Conservation (phyloP, 1,140 invertebrate genomes). For the Potamilus streckersoni region DNA sequence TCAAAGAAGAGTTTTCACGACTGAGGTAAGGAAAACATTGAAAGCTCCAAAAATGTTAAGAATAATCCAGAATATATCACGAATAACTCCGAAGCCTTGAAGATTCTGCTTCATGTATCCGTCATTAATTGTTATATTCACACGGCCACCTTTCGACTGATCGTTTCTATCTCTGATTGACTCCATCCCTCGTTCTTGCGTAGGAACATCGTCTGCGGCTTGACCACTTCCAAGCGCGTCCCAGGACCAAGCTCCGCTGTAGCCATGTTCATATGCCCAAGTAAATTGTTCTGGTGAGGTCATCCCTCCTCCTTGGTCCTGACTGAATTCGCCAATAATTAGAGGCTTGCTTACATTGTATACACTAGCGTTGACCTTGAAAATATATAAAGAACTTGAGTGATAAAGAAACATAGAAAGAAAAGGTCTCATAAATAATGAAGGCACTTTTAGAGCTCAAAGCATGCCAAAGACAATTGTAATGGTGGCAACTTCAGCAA, state of each 20-base stretch:
- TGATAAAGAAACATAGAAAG: too few relatives aligned
- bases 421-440: too few relatives aligned
- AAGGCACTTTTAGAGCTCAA: too few relatives aligned
- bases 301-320: slow-evolving; percentile 48
- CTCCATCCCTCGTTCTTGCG: slow-evolving; percentile 49
- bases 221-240: slow-evolving; percentile 56
- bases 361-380: slow-evolving; percentile 19
- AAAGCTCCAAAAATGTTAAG: too few relatives aligned
- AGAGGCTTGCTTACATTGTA: slow-evolving; percentile 60
- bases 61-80: too few relatives aligned
- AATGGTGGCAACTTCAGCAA: too few relatives aligned
- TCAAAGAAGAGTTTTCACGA: too few relatives aligned
- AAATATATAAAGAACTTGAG: not conserved
- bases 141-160: slow-evolving; percentile 31
- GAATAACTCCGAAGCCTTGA: too few relatives aligned
- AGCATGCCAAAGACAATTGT: too few relatives aligned
- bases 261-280: slow-evolving; percentile 63
- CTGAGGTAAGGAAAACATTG: too few relatives aligned
- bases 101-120: too few relatives aligned
- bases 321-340: slow-evolving; percentile 63
- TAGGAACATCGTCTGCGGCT: slow-evolving; percentile 47
- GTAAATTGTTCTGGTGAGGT: slow-evolving; percentile 48
- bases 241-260: slow-evolving; percentile 63
- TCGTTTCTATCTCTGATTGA: slow-evolving; percentile 36
- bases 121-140: slow-evolving; percentile 28